A percentile compares a stretch with the other conserved stretches of the same genome.
phyloP scores from a whole-genome alignment of 1,140 invertebrate genomes.

The Pararge aegeria region DNA sequence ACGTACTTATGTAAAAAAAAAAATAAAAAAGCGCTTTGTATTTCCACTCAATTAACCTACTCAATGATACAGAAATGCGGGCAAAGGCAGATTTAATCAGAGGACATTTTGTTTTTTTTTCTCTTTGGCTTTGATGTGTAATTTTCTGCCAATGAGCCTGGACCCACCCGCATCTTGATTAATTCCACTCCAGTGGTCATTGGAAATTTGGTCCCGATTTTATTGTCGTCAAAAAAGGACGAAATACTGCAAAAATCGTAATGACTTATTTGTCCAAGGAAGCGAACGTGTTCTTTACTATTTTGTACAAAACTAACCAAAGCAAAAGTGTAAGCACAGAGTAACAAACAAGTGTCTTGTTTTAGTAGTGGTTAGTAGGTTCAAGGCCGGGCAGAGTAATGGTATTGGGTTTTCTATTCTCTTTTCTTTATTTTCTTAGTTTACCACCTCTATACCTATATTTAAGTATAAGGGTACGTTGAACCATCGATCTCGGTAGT shows the following conservation, averaged over 20 bases:
- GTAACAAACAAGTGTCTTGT: too few species aligned
- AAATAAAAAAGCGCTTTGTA: conserved; percentile 24
- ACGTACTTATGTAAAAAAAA: background rate
- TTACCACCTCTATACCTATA: too few species aligned
- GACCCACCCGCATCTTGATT: conserved; percentile 41
- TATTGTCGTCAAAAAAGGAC: background rate
- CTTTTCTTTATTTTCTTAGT: too few species aligned
- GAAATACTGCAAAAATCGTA: background rate
- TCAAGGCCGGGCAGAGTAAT: too few species aligned
- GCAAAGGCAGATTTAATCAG: conserved; percentile 57
- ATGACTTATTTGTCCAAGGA: too few species aligned
- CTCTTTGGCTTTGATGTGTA: conserved; percentile 56
- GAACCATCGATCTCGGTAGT: too few species aligned
- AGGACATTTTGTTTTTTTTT: conserved; percentile 47
- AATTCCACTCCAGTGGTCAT: conserved; percentile 40
- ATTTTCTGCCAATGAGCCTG: conserved; percentile 44
- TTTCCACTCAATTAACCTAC: conserved; percentile 57
- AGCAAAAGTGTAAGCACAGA: too few species aligned
- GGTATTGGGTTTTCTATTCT: too few species aligned
- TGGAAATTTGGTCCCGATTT: conserved; percentile 1
- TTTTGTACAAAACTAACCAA: too few species aligned
- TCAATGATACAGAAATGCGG: conserved; percentile 55
- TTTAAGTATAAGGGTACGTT: too few species aligned
- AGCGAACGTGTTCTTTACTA: background rate
- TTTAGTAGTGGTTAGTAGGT: too few species aligned